phyloP scores from a whole-genome alignment of 2,888 invertebrate genomes.

The Spicauda simplicius region DNA sequence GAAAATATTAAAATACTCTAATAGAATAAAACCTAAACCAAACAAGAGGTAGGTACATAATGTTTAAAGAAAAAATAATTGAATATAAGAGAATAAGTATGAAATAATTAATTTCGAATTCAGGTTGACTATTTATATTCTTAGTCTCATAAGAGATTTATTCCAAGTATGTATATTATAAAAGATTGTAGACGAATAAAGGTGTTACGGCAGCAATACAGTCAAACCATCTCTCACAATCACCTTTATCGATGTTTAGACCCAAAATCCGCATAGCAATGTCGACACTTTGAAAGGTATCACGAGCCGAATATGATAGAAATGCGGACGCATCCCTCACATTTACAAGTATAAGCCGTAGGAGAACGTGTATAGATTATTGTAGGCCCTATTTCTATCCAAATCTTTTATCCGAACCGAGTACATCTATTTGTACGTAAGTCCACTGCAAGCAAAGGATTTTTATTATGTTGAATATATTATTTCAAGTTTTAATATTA shows the following conservation, averaged over 20 bases:
- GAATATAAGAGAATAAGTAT: no score
- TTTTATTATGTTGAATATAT: no score
- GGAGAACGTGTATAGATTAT: slow-evolving; percentile 8
- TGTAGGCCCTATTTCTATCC: slow-evolving; percentile 10
- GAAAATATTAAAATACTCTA: no score
- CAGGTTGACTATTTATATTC: background rate
- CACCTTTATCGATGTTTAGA: background rate
- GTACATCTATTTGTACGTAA: no score
- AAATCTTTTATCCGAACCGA: background rate
- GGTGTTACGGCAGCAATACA: background rate
- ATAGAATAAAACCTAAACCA: no score
- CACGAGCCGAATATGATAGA: background rate
- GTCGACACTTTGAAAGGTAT: background rate
- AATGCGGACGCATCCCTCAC: slow-evolving; percentile 5
- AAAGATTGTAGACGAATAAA: background rate
- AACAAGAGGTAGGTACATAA: no score
- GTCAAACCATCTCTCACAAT: background rate
- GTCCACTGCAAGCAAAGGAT: no score
- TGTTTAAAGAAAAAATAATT: no score
- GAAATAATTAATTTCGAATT: no score
- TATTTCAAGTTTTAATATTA: no score
- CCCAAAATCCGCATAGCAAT: slow-evolving; percentile 5
- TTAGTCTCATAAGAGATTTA: no score
- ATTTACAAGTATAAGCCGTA: slow-evolving; percentile 9
- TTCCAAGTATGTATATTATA: no score